Conservation (phyloP, 2,113 vertebrate genomes). For the Hiodon tergisus region DNA sequence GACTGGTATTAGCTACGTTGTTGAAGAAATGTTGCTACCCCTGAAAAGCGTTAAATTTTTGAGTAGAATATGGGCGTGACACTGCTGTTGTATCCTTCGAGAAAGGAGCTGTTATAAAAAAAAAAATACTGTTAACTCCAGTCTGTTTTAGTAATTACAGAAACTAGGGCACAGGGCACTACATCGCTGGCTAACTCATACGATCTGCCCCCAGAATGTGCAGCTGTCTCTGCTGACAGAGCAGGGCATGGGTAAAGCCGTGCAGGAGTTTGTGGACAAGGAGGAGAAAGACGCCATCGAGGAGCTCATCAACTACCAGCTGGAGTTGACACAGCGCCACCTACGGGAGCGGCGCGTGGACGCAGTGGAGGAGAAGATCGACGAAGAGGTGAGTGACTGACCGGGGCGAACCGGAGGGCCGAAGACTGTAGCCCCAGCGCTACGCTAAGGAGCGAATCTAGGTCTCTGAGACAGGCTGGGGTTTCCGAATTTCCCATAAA, state of each 20-base stretch:
- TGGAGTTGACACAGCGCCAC: conserved; percentile 89
- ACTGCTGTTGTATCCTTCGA: neutral
- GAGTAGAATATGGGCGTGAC: too few species aligned
- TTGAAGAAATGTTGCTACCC: neutral
- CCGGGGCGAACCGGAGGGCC: neutral
- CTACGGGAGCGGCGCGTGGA: conserved; percentile 77
- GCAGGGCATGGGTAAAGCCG: conserved; percentile 93
- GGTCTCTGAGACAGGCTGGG: neutral
- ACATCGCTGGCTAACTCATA: neutral
- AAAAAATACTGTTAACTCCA: neutral
- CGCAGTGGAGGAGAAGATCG: conserved; percentile 82
- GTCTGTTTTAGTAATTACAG: neutral
- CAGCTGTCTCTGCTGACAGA: conserved; percentile 91
- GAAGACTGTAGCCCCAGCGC: too few species aligned
- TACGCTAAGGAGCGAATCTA: too few species aligned
- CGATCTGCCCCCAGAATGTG: conserved; percentile 63
- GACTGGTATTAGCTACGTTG: neutral
- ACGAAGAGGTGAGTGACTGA: conserved; percentile 72
- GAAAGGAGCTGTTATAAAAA: neutral
- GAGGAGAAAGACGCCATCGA: conserved; percentile 94
- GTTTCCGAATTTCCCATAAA: neutral
- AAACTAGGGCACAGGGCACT: neutral
- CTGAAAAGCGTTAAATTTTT: neutral
- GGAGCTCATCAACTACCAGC: conserved; percentile 87
- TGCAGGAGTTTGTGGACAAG: conserved; percentile 97